A percentile compares a stretch with the other conserved stretches of the same genome.
Conservation (phyloP, 1,140 invertebrate species). For the Drosophila chauvacae region DNA sequence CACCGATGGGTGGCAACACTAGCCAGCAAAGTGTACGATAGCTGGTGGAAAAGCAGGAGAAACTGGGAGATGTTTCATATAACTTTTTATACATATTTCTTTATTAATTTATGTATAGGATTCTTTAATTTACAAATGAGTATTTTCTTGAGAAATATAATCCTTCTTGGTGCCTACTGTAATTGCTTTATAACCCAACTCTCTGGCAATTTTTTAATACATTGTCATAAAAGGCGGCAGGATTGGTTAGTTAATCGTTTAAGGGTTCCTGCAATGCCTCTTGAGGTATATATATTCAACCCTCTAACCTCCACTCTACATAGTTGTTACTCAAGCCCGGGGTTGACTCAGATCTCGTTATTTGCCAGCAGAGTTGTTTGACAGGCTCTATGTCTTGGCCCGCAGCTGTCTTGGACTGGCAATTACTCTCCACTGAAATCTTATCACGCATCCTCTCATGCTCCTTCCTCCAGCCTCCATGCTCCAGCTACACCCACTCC, state of each 20-base stretch:
- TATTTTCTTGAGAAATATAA: rapidly evolving
- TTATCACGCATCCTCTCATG: constrained; percentile 52
- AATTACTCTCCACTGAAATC: constrained; percentile 66
- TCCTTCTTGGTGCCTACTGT: neutral
- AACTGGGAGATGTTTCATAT: neutral
- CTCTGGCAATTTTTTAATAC: constrained; percentile 4
- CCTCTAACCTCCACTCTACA: neutral
- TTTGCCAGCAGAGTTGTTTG: constrained; percentile 38
- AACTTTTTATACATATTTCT: neutral
- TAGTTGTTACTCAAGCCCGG: neutral
- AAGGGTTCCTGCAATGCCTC: neutral
- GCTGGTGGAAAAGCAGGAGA: neutral
- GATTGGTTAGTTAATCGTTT: neutral
- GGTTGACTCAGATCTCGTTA: constrained; percentile 8
- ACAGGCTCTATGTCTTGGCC: constrained; percentile 45
- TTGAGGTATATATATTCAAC: neutral
- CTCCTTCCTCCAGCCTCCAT: no score
- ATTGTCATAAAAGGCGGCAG: neutral
- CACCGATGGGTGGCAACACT: constrained; percentile 20
- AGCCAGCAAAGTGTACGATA: neutral
- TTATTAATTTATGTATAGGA: neutral
- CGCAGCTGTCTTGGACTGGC: constrained; percentile 56
- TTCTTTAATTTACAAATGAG: neutral
- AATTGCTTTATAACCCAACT: neutral
- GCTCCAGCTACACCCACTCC: neutral